These are phyloP conservation scores for Monodelphis domestica DNA, from an alignment of 2,797 vertebrate species.

Conservation along the genomic window DNA sequence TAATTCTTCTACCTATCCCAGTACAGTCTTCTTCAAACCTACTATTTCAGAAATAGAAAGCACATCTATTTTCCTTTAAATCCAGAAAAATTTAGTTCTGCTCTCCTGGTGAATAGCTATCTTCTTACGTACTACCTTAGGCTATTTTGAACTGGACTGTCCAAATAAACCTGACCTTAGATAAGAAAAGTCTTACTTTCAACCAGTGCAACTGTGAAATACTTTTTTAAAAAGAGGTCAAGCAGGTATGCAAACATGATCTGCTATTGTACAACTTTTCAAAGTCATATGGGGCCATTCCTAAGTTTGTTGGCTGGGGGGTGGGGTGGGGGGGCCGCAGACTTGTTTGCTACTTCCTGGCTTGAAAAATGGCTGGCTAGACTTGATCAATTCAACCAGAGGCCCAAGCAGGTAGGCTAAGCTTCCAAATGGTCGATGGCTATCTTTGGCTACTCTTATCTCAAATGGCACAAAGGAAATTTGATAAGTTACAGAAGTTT, in stretches of 20 bases:
- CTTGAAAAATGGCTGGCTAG: background rate
- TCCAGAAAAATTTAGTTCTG: background rate
- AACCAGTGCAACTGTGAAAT: background rate
- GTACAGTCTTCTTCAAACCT: background rate
- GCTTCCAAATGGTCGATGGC: background rate
- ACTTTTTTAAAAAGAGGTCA: constrained; percentile 59
- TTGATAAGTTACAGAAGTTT: background rate
- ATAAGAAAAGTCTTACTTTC: constrained; percentile 66
- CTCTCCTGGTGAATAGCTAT: background rate
- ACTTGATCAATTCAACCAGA: constrained; percentile 15
- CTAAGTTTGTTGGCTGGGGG: background rate
- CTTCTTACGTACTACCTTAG: background rate
- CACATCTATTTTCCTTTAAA: background rate
- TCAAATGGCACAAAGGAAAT: background rate
- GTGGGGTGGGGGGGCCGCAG: background rate
- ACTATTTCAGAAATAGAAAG: background rate
- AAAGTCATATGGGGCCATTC: no score
- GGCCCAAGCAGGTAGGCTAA: background rate
- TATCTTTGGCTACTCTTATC: background rate
- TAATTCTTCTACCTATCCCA: background rate
- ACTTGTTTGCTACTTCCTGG: background rate
- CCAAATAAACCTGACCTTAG: constrained; percentile 62
- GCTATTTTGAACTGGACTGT: constrained; percentile 35
- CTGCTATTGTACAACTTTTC: background rate
- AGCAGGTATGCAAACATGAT: background rate